Base-by-base conservation (phyloP, 2,797 vertebrate genomes). In the Pagetopsis macropterus region DNA sequence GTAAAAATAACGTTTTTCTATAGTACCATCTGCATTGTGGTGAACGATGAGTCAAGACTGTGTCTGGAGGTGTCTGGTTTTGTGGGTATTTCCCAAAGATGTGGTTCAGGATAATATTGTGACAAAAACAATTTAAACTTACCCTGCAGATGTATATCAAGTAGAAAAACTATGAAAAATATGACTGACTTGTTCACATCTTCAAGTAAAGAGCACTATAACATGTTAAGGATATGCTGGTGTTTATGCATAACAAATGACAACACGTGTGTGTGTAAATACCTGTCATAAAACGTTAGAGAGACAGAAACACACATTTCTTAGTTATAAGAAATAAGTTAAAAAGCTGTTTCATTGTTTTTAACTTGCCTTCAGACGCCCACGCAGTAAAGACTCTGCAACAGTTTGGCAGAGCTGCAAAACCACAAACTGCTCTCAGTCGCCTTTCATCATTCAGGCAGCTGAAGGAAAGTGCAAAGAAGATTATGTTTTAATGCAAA, bases 1-100 rank as follows among this genome's bases (percentile, higher is more conserved):
- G 51, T 61, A 81, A 87, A 91, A 89, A 92, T 86, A 89, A 83
- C 46, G 27, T 50, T 62, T 31, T 45, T 76, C 59, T 73, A 37
- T 37, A 37, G 43, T 81, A 70, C 56, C 71, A 83, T 87, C 87
- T 88, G 79, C 44, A 56, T 31, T 27, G 72, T 33, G 68, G 66
- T 56, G 58, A 67, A 68, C 46, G 54, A 75, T 93, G 88, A 93
- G 83, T 92, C 90, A 90, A 57, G 59, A 62, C 61, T 65, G 12
- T 79, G 89, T 91, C 90, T 91, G 84, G 88, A 78, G 65, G n/a
- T 72, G 79, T 89, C 83, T 87, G 86, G 80, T 66, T 67, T 21
- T 27, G 16, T 72, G 88, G 91, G 90, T 88, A 86, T 79, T 93
- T 90, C 91, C 91, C 74, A 72, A 65, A 83, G 21, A 81, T 81